Evolutionary conservation across 2,113 vertebrate genomes (phyloP), one percentile per base, ranked within the genome.

Genomic region (Cettia cetti): DNA sequence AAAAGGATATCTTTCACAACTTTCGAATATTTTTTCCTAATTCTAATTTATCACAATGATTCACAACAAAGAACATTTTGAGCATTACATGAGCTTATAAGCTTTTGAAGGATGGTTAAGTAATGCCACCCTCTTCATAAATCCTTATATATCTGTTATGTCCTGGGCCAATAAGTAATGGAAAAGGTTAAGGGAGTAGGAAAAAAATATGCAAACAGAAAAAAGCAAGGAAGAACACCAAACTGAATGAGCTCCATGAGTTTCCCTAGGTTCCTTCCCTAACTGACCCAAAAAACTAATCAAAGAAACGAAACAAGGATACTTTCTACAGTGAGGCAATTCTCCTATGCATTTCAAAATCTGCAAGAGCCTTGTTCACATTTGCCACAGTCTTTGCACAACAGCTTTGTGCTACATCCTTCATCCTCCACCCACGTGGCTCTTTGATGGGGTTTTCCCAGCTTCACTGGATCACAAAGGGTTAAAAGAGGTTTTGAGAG

Each of bases 401-500:
- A 31, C 0, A 3, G 10, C 31, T 86, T 53, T 83, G 16, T 56
- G 33, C 39, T 39, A 6, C 5, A 20, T 18, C 20, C 22, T 57
- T 53, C 40, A 40, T 39, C 63, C 59, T 47, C 53, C 54, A 77
- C 35, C 22, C 49, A 49, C 0, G 0, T 19, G 26, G 33, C 42
- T 52, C 59, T 57, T 54, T 16, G 7, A 66, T 4, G 27, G 28
- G 13, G 11, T 4, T 45, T 24, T 56, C 60, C 19, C 37, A 53
- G 40, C 26, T 50, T 82, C 37, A 14, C 28, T 45, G 31, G 79
- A 44, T 68, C 31, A 24, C 72, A 93, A 86, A 89, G 82, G 22
- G 96, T 96, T 97, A 96, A 96, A 77, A 68, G 18, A 71, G 49
- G 31, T 68, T 96, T 90, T 88, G n/a, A 95, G 77, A 72, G 77